phyloP scores from a whole-genome alignment of 1,140 invertebrate species.

The Drosophila nasuta region DNA sequence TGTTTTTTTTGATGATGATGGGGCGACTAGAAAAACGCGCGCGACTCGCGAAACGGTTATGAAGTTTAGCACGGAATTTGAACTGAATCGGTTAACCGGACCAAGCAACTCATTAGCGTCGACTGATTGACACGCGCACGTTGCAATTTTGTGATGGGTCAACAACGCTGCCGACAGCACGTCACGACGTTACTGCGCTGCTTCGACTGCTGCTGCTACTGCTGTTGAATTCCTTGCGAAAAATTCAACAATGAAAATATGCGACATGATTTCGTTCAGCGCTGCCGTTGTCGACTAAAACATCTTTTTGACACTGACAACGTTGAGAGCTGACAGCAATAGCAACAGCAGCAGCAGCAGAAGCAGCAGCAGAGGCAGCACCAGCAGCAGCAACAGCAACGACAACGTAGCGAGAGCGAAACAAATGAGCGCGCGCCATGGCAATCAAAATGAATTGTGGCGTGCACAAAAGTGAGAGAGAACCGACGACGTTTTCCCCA shows the following conservation, averaged over 20 bases:
- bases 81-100: constrained; percentile 37
- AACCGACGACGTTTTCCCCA: constrained; percentile 63
- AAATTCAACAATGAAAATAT: constrained; percentile 67
- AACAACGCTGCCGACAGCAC: constrained; percentile 37
- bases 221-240: constrained; percentile 62
- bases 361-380: constrained; percentile 25
- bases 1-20: not conserved
- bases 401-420: constrained; percentile 23
- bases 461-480: constrained; percentile 43
- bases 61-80: not conserved
- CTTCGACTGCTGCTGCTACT: constrained; percentile 44
- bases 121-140: constrained; percentile 54
- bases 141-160: constrained; percentile 19
- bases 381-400: constrained; percentile 1
- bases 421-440: constrained; percentile 39
- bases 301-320: constrained; percentile 85
- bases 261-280: constrained; percentile 82
- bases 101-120: constrained; percentile 40
- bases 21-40: constrained; percentile 45
- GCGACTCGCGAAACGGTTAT: constrained; percentile 38
- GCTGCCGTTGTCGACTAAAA: constrained; percentile 81
- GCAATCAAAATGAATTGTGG: constrained; percentile 71
- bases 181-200: constrained; percentile 26
- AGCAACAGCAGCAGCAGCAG: constrained; percentile 27
- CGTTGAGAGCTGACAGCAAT: constrained; percentile 74